Evolutionary conservation across 2,797 vertebrate genomes (phyloP), one percentile per base, ranked within the genome.

Genomic region (Distichodus sexfasciatus): DNA sequence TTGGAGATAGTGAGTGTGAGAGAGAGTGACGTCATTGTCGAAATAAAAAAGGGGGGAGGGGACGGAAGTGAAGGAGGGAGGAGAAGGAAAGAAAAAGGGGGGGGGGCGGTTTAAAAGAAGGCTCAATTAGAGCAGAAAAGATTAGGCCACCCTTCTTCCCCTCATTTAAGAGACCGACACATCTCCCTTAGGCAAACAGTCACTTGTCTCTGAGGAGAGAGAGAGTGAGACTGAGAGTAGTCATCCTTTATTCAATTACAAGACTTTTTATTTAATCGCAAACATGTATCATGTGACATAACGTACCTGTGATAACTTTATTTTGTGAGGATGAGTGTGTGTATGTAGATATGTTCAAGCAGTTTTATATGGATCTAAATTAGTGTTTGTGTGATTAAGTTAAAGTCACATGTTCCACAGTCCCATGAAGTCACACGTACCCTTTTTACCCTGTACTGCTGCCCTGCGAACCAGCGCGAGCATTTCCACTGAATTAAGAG

Each of bases 141-240:
- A 55, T 57, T 21, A 23, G 33, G 53, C 33, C 19, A 57, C 53
- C 31, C 19, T n/a, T 40, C 54, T 38, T 40, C 33, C 12, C 19
- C 35, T 58, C 35, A 38, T 40, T 58, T 58, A 58, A 38, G 54
- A 58, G 54, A 38, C 54, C n/a, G 24, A 58, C 35, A 58, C 5
- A 24, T 38, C 35, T 58, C 54, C 35, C 33, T 40, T 40, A 58
- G 54, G 54, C 35, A 55, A 55, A 24, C 51, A 54, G 2, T 15
- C 35, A 38, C 31, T 23, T 40, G 35, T 17, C 21, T 36, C n/a
- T 40, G 3, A 6, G 11, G 6, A 36, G 14, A 43, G 23, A n/a
- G 11, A 47, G 33, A 29, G 24, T 28, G 17, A 38, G 15, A 19
- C 21, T 50, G 47, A 26, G 48, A 7, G 48, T 51, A 31, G n/a